A percentile compares a stretch with the other conserved stretches of the same genome.
phyloP scores from a whole-genome alignment of 2,797 vertebrate species.

The Melopsittacus undulatus region DNA sequence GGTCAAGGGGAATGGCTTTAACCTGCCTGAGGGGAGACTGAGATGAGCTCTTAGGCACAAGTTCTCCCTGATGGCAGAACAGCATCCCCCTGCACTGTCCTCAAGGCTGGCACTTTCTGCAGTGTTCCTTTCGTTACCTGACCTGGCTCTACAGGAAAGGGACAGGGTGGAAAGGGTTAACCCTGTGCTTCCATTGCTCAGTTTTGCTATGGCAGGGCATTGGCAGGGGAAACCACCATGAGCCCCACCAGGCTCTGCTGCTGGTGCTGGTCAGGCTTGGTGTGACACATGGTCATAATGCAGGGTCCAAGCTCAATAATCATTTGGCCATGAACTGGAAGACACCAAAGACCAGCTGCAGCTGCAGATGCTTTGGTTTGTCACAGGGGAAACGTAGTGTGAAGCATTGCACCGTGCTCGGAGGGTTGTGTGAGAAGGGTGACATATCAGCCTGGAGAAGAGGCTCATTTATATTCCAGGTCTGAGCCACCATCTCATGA shows the following conservation, averaged over 20 bases:
- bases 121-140: background rate
- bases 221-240: too few relatives aligned
- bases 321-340: background rate
- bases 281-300: background rate
- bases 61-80: background rate
- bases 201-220: background rate
- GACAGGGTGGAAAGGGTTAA: background rate
- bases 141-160: background rate
- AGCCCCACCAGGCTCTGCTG: background rate
- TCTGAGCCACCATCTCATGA: background rate
- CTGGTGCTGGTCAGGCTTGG: background rate
- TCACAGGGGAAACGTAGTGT: background rate
- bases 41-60: background rate
- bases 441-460: background rate
- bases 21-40: background rate
- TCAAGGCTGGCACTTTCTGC: background rate
- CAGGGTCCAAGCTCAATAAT: background rate
- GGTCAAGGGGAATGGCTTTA: background rate
- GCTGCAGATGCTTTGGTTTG: background rate
- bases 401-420: background rate
- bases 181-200: background rate
- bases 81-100: background rate
- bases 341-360: background rate
- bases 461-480: conserved; percentile 7
- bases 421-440: background rate